A percentile compares a stretch with the other conserved stretches of the same genome.
Evolutionary conservation across 2,888 invertebrate genomes (phyloP).

Genomic region (Apoderus coryli): DNA sequence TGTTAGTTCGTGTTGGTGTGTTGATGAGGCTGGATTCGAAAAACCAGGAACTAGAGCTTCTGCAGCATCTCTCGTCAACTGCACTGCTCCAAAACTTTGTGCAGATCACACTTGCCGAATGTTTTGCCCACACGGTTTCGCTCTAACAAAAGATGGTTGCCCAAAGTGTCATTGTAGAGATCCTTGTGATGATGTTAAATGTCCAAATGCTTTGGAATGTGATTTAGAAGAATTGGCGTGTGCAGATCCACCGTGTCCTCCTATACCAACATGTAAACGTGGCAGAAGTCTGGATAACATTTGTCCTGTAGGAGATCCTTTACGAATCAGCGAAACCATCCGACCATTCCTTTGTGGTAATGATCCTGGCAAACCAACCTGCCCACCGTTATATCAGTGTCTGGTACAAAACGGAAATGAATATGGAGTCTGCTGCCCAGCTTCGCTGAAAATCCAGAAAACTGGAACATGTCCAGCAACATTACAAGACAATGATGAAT

Average conservation of each 20-base stretch:
- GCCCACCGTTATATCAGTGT: conserved; percentile 70
- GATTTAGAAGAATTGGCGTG: conserved; percentile 68
- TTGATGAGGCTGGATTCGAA: conserved; percentile 66
- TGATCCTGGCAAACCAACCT: conserved; percentile 67
- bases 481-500: conserved; percentile 32
- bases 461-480: conserved; percentile 59
- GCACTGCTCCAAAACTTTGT: conserved; percentile 55
- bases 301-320: conserved; percentile 61
- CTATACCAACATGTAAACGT: conserved; percentile 71
- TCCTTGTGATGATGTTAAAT: conserved; percentile 60
- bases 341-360: conserved; percentile 72
- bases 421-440: conserved; percentile 79
- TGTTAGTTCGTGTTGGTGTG: conserved; percentile 70
- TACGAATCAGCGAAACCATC: conserved; percentile 55
- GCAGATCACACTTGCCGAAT: conserved; percentile 72
- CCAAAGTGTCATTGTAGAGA: conserved; percentile 69
- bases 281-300: conserved; percentile 63
- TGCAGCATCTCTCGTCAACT: conserved; percentile 50
- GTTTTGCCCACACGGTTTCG: conserved; percentile 75
- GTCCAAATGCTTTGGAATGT: conserved; percentile 62
- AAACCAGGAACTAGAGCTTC: conserved; percentile 59
- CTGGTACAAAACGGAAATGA: conserved; percentile 66
- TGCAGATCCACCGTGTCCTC: conserved; percentile 66
- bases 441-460: conserved; percentile 58
- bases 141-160: conserved; percentile 54